Evolutionary conservation across 92 coral and sea anemone species (phyloP).

Genomic region (Zoanthus sociatus): DNA sequence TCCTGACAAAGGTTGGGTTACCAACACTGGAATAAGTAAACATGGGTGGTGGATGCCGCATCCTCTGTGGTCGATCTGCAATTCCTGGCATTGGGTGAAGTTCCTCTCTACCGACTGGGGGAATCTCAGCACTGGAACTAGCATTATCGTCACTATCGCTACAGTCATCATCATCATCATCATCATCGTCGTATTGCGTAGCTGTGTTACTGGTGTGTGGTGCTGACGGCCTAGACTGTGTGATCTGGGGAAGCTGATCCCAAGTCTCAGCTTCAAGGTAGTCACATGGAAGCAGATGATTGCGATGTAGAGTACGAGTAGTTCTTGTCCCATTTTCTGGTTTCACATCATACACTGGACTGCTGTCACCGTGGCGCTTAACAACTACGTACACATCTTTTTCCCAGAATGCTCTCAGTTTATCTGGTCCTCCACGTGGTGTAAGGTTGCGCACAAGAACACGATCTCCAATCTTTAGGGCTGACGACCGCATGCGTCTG

Average conservation of each 20-base stretch:
- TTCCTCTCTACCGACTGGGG: slow-evolving; percentile 26
- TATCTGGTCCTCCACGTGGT: slow-evolving; percentile 45
- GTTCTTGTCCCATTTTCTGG: slow-evolving; percentile 21
- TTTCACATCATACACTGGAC: slow-evolving; percentile 38
- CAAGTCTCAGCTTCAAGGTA: slow-evolving; percentile 46
- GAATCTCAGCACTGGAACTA: slow-evolving; percentile 22
- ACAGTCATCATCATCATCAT: slow-evolving; percentile 7
- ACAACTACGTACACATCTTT: background rate
- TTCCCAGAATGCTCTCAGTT: slow-evolving; percentile 34
- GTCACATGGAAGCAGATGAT: slow-evolving; percentile 40
- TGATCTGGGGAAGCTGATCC: slow-evolving; percentile 48
- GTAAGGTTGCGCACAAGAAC: slow-evolving; percentile 46
- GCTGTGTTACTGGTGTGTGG: slow-evolving; percentile 26
- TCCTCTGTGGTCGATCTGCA: slow-evolving; percentile 34
- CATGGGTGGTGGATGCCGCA: slow-evolving; percentile 29
- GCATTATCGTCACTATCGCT: slow-evolving; percentile 13
- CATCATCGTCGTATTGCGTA: background rate
- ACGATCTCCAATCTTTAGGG: slow-evolving; percentile 40
- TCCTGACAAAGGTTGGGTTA: slow-evolving; percentile 17
- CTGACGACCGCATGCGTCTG: slow-evolving; percentile 19
- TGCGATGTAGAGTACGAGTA: slow-evolving; percentile 43
- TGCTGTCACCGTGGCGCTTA: slow-evolving; percentile 19
- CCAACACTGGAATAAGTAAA: slow-evolving; percentile 20
- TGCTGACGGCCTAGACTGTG: slow-evolving; percentile 26
- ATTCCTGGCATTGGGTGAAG: slow-evolving; percentile 20